Evolutionary conservation across 2,113 vertebrate species (phyloP), one percentile per base, ranked within the genome.

Genomic region (Grallaria varia): DNA sequence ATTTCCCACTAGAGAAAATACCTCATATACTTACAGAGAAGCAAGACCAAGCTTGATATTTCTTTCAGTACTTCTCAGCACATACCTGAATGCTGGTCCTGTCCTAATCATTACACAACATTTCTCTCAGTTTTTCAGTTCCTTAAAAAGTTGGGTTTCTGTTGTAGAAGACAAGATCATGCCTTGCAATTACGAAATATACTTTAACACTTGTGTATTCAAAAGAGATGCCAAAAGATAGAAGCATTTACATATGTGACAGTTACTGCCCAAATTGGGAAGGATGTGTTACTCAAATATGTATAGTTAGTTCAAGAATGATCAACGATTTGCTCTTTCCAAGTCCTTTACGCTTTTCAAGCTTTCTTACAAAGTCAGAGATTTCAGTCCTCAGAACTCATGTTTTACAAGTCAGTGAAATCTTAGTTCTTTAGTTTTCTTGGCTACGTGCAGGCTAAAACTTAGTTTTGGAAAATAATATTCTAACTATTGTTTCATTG

Each of bases 261-360:
- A 87, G 22, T 60, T 88, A 80, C 55, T 83, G 58, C 53, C 74
- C 37, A 85, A 69, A 68, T 30, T 83, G 24, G 63, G 72, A 94
- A 90, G 67, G 42, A 55, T 12, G 35, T 87, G 67, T 91, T 88
- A 84, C 63, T 89, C 49, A 82, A 37, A 76, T 87, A 89, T 19
- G 23, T 69, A 68, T 94, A 82, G 53, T 66, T 88, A 76, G 62
- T 56, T 90, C n/a, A 60, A 85, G 74, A 85, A 64, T 79, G 82
- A 87, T 85, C 50, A 90, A 60, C 45, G 49, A 85, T 87, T 95
- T 96, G 58, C 45, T 96, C 78, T 91, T 95, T 93, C 90, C 50
- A 85, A 80, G 82, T 86, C 28, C 35, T 87, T 79, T 69, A 47
- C 39, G 58, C 12, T 85, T 93, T 91, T 69, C 28, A 69, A 55